Conservation (phyloP, 2,797 vertebrate species). For the Crenuchus spilurus region DNA sequence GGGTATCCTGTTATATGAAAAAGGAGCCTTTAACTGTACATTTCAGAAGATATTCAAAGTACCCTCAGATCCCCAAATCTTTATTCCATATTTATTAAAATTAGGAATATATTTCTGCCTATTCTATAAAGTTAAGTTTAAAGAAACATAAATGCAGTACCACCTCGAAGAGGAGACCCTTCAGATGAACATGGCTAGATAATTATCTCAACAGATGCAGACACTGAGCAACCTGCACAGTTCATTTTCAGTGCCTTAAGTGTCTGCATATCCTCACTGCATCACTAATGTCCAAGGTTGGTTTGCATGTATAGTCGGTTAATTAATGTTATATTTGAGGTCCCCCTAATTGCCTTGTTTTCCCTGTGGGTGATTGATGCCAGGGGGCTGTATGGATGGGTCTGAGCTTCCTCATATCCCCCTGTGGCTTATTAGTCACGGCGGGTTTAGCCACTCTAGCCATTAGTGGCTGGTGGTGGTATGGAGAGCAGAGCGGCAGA, state of each 20-base stretch:
- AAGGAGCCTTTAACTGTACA: too few species aligned
- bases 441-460: slow-evolving; percentile 69
- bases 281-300: not conserved
- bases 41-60: too few species aligned
- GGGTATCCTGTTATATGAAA: too few species aligned
- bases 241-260: not conserved
- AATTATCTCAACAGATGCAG: not conserved
- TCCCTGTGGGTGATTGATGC: slow-evolving; percentile 62
- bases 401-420: slow-evolving; percentile 54
- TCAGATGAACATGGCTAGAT: not conserved
- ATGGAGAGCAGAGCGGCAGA: slow-evolving; percentile 70
- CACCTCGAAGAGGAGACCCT: too few species aligned
- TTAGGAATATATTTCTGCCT: too few species aligned
- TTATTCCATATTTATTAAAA: too few species aligned
- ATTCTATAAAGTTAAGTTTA: not conserved
- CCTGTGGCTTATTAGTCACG: slow-evolving; percentile 71
- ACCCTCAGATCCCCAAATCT: too few species aligned
- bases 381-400: slow-evolving; percentile 67
- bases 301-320: slow-evolving; percentile 15
- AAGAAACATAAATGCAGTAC: not conserved
- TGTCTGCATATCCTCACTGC: not conserved
- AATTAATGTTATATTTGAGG: slow-evolving; percentile 54
- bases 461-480: slow-evolving; percentile 64
- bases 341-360: slow-evolving; percentile 62
- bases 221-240: not conserved